phyloP scores from a whole-genome alignment of 2,888 invertebrate genomes.

The Polymixis flavicincta region DNA sequence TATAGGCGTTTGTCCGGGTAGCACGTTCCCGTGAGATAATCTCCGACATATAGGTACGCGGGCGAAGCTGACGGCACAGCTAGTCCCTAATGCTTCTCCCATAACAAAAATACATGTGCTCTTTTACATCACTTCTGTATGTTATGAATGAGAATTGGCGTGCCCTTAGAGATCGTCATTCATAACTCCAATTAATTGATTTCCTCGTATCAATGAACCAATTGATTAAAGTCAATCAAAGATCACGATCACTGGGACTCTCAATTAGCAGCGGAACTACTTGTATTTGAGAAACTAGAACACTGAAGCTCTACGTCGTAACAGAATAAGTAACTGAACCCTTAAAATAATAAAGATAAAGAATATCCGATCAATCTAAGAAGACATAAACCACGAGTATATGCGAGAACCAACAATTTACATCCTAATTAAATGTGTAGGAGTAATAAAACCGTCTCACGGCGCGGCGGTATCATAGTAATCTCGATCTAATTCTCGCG shows the following conservation, averaged over 20 bases:
- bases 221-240: constrained; percentile 68
- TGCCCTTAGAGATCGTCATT: constrained; percentile 53
- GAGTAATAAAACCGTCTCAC: constrained; percentile 80
- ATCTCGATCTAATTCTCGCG: constrained; percentile 89
- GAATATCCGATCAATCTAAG: constrained; percentile 50
- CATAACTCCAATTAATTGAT: constrained; percentile 53
- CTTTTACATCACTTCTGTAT: constrained; percentile 2
- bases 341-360: constrained; percentile 31
- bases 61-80: no score
- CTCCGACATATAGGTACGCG: no score
- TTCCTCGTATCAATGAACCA: constrained; percentile 60
- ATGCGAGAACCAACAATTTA: constrained; percentile 68
- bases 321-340: constrained; percentile 4
- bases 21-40: no score
- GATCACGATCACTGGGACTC: constrained; percentile 61
- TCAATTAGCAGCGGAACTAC: constrained; percentile 53
- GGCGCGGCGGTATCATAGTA: constrained; percentile 79
- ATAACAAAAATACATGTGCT: constrained; percentile 4
- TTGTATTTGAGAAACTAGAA: constrained; percentile 29
- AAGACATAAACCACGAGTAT: constrained; percentile 53
- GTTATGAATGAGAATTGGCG: constrained; percentile 39
- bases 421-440: constrained; percentile 78
- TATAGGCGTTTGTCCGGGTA: no score
- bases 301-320: background rate
- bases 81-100: background rate